These are phyloP conservation scores for Lucinisca nassula DNA, from an alignment of 2,888 invertebrate genomes.

Conservation along the genomic window DNA sequence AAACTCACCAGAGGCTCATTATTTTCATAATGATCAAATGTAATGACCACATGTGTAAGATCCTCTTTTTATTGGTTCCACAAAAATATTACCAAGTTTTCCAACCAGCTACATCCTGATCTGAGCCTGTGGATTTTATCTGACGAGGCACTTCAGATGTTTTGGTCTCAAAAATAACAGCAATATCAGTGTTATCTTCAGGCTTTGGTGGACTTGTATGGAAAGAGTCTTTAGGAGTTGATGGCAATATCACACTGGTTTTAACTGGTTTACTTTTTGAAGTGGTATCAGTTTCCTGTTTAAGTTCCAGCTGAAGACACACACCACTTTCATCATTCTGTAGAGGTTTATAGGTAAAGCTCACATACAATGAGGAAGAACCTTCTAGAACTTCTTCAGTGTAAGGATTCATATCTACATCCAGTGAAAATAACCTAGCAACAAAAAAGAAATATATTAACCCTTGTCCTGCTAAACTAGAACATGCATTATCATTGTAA, in stretches of 20 bases:
- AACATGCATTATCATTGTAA: too few species aligned
- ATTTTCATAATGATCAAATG: too few species aligned
- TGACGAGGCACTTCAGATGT: not conserved
- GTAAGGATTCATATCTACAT: constrained; percentile 62
- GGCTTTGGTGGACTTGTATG: not conserved
- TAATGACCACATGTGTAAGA: too few species aligned
- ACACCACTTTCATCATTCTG: constrained; percentile 67
- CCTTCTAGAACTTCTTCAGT: not conserved
- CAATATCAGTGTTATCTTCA: not conserved
- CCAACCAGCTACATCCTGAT: constrained; percentile 52
- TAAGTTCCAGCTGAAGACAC: constrained; percentile 57
- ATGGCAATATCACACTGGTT: not conserved
- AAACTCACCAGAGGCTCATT: too few species aligned
- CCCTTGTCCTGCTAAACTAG: too few species aligned
- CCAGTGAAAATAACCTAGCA: constrained; percentile 62
- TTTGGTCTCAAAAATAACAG: not conserved
- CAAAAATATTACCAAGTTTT: constrained; percentile 56
- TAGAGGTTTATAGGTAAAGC: constrained; percentile 63
- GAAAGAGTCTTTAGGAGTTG: not conserved
- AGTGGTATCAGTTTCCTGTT: constrained; percentile 22
- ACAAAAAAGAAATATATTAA: too few species aligned
- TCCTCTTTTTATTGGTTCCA: not conserved
- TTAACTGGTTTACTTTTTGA: not conserved
- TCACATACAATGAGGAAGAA: constrained; percentile 51
- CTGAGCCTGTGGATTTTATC: not conserved